phyloP scores from a whole-genome alignment of 2,113 vertebrate species.

The Riparia riparia region DNA sequence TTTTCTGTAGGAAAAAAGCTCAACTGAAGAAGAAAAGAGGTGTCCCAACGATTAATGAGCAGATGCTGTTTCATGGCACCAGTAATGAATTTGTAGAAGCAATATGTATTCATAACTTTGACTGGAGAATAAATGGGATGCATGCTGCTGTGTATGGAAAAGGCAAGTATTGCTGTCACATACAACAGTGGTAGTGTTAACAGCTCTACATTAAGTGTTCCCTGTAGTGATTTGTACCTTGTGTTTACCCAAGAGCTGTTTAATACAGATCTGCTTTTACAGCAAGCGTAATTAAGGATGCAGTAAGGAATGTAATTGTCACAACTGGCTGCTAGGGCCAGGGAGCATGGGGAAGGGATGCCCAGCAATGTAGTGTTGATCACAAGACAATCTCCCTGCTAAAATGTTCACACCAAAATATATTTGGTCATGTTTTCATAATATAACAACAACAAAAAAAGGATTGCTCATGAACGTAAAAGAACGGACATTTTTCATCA shows the following conservation, averaged over 20 bases:
- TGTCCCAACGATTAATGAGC: conserved; percentile 85
- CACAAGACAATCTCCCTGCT: not conserved
- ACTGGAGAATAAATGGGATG: conserved; percentile 94
- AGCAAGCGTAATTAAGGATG: not conserved
- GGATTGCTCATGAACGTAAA: not conserved
- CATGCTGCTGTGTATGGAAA: conserved; percentile 94
- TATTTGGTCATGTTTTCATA: not conserved
- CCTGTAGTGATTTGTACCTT: not conserved
- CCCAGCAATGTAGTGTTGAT: not conserved
- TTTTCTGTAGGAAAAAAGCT: conserved; percentile 88
- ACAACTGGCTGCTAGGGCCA: not conserved
- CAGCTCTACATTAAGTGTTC: not conserved
- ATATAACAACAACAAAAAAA: not conserved
- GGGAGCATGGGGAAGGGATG: not conserved
- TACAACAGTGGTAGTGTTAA: not conserved
- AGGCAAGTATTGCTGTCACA: conserved; percentile 77
- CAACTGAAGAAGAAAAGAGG: conserved; percentile 93
- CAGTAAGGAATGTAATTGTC: not conserved
- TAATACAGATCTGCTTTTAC: not conserved
- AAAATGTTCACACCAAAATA: not conserved
- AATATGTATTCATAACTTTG: conserved; percentile 97
- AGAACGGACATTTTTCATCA: not conserved
- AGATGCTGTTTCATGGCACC: conserved; percentile 97
- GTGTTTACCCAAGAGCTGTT: not conserved
- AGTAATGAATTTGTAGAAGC: conserved; percentile 93